Conservation (phyloP, 2,888 invertebrate species). For the Eristalis tenax region DNA sequence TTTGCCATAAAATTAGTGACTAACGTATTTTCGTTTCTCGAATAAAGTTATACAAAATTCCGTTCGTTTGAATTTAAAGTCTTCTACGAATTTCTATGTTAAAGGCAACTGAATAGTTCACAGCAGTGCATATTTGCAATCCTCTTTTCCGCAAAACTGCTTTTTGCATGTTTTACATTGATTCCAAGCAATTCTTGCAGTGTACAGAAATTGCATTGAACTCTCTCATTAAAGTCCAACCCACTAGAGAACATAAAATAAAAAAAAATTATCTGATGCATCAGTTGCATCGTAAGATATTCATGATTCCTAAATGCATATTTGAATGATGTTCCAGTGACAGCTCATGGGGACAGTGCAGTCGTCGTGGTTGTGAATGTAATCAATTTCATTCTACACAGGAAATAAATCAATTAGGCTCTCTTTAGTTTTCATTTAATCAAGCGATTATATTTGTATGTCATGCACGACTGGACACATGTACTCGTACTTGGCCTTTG, state of each 20-base stretch:
- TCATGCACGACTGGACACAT: conserved; percentile 16
- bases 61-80: no score
- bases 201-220: neutral
- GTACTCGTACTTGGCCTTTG: conserved; percentile 2
- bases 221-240: neutral
- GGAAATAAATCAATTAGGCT: conserved; percentile 38
- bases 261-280: conserved; percentile 34
- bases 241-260: neutral
- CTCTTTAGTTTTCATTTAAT: conserved; percentile 56
- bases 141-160: neutral
- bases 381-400: conserved; percentile 59
- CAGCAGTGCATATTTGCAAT: no score
- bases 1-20: no score
- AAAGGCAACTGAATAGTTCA: no score
- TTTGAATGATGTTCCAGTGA: conserved; percentile 16
- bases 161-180: neutral
- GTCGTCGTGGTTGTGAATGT: neutral
- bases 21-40: no score
- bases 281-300: conserved; percentile 16
- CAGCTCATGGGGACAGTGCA: conserved; percentile 1
- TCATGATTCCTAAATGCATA: conserved; percentile 33
- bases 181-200: neutral
- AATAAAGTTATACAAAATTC: no score
- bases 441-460: conserved; percentile 40
- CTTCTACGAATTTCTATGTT: no score